These are phyloP conservation scores for Chaetoderma sp. DNA, from an alignment of 2,888 invertebrate species.

Conservation along the genomic window DNA sequence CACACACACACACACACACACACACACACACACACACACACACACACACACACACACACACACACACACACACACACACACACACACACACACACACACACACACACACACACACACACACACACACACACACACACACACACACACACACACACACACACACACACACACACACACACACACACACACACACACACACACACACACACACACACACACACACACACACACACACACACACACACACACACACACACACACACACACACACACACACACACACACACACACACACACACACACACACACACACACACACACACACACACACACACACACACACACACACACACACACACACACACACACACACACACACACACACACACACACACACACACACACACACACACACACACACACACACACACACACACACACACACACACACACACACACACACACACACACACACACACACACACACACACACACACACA, in stretches of 20 bases:
- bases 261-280: background rate
- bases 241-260: background rate
- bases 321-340: background rate
- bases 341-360: background rate
- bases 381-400: background rate
- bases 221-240: background rate
- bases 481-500: background rate
- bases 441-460: background rate
- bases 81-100: background rate
- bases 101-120: background rate
- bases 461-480: background rate
- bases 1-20: background rate
- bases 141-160: background rate
- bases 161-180: background rate
- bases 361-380: background rate
- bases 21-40: background rate
- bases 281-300: background rate
- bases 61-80: slow-evolving; percentile 1
- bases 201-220: background rate
- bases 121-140: background rate
- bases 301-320: background rate
- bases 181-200: background rate
- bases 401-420: background rate
- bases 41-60: background rate
- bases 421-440: background rate